Conservation (phyloP, 2,113 vertebrate species). For the Jacana jacana region DNA sequence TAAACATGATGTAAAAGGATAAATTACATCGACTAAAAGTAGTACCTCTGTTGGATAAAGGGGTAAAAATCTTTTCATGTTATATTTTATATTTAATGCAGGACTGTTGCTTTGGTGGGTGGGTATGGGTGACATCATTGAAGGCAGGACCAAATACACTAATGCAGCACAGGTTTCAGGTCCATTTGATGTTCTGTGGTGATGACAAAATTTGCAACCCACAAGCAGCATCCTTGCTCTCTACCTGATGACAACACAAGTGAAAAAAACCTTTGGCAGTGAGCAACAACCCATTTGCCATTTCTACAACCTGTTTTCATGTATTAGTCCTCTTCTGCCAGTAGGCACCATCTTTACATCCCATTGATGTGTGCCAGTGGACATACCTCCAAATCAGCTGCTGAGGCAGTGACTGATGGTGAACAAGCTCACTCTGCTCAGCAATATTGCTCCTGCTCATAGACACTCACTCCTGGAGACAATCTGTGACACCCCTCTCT, state of each 20-base stretch:
- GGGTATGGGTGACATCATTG: not conserved
- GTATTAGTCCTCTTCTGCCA: not conserved
- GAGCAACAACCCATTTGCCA: not conserved
- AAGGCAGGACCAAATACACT: not conserved
- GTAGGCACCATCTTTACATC: not conserved
- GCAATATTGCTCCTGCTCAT: not conserved
- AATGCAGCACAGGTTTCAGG: not conserved
- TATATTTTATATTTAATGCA: not conserved
- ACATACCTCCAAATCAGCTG: not conserved
- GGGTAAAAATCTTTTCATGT: not conserved
- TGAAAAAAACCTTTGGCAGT: not conserved
- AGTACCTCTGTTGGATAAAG: not conserved
- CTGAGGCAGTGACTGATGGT: not conserved
- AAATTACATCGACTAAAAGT: not conserved
- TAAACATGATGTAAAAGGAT: not conserved
- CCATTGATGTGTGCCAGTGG: fast-evolving
- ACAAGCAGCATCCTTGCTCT: not conserved
- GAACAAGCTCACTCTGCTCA: not conserved
- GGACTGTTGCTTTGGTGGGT: not conserved
- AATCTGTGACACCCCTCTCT: not conserved
- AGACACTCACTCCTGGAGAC: not conserved
- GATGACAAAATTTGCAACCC: not conserved
- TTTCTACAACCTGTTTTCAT: not conserved
- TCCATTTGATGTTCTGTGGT: not conserved
- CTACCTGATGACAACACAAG: not conserved